Conservation (phyloP, 2,888 invertebrate species). For the Acleris emargana region DNA sequence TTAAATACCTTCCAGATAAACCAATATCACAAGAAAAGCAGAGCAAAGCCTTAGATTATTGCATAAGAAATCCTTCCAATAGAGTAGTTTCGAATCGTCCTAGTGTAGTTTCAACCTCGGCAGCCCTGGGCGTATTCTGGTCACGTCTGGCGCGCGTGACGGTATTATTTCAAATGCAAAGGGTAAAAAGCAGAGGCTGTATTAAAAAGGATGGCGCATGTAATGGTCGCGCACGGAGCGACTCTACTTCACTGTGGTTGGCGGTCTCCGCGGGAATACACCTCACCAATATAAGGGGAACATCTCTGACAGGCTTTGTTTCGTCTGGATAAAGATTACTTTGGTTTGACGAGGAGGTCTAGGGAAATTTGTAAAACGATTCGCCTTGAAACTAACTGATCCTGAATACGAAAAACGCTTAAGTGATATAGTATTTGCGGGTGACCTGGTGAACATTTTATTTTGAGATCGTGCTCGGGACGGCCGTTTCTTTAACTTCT, state of each 20-base stretch:
- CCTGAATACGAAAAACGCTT: conserved; percentile 56
- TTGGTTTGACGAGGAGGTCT: not conserved
- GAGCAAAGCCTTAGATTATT: too few species aligned
- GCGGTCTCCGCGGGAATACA: conserved; percentile 48
- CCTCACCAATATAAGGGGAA: conserved; percentile 14
- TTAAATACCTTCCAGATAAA: too few species aligned
- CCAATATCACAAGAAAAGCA: too few species aligned
- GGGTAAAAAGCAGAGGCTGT: conserved; percentile 64
- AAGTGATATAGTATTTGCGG: conserved; percentile 49
- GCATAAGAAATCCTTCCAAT: not conserved
- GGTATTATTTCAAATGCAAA: conserved; percentile 77
- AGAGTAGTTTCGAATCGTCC: conserved; percentile 3
- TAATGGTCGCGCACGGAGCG: conserved; percentile 51
- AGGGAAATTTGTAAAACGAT: conserved; percentile 32
- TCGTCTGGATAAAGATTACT: conserved; percentile 19
- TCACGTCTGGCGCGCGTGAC: conserved; percentile 67
- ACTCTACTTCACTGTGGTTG: conserved; percentile 49
- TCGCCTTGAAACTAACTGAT: conserved; percentile 47
- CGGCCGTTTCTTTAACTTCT: not conserved
- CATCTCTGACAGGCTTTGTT: not conserved
- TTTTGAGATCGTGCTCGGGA: conserved; percentile 25
- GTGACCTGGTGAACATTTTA: conserved; percentile 28
- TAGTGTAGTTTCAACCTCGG: not conserved
- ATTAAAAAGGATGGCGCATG: conserved; percentile 67
- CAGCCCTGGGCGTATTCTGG: conserved; percentile 50